Conservation (phyloP, 2,113 vertebrate genomes). For the Mohoua ochrocephala region DNA sequence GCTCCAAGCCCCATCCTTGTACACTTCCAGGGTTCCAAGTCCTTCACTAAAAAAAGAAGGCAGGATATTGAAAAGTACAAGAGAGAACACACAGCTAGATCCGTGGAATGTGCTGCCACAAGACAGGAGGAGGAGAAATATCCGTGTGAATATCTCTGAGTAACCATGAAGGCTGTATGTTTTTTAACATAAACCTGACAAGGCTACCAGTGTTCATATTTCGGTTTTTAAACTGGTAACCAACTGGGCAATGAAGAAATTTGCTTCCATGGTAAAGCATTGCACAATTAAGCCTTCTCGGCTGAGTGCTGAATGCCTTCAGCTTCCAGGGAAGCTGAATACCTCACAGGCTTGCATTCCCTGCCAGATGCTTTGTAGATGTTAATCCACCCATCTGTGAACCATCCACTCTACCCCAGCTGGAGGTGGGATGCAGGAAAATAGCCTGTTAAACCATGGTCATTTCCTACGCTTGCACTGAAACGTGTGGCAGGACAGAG, state of each 20-base stretch:
- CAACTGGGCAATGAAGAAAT: not conserved
- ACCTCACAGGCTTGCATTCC: not conserved
- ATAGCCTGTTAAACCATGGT: accelerated
- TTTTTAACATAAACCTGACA: not conserved
- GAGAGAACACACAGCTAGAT: not conserved
- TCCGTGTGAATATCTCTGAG: not conserved
- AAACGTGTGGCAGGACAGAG: not conserved
- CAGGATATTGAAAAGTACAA: not conserved
- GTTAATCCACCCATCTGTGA: not conserved
- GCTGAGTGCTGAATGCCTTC: not conserved
- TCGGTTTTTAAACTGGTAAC: not conserved
- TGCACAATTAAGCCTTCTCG: not conserved
- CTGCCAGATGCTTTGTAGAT: not conserved
- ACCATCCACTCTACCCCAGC: not conserved
- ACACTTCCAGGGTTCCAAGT: not conserved
- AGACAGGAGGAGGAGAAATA: not conserved
- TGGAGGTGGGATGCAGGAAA: not conserved
- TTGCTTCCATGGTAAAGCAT: not conserved
- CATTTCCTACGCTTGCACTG: not conserved
- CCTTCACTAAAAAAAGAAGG: not conserved
- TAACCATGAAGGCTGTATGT: not conserved
- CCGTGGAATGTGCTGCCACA: not conserved
- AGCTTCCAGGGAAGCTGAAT: not conserved
- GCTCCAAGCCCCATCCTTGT: not conserved
- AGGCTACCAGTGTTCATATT: not conserved